These are phyloP conservation scores for Cossypha polioptera DNA, from an alignment of 2,797 vertebrate species.

Conservation along the genomic window DNA sequence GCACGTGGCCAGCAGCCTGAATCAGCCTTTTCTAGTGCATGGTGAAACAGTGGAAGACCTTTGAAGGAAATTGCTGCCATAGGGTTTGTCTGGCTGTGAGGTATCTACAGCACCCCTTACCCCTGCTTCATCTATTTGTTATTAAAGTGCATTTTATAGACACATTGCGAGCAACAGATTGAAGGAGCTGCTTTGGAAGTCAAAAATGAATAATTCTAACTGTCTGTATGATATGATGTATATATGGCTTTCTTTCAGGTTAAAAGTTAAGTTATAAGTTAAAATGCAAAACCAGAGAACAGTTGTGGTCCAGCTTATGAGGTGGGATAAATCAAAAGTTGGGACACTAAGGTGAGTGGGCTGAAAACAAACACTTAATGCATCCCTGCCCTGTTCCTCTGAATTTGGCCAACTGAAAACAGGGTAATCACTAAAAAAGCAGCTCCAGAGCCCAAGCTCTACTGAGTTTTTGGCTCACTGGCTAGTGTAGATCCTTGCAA, in stretches of 20 bases:
- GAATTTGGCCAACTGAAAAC: not conserved
- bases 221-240: not conserved
- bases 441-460: not conserved
- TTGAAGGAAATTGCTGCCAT: not conserved
- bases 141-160: not conserved
- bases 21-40: not conserved
- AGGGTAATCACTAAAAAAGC: not conserved
- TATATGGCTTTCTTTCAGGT: not conserved
- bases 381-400: not conserved
- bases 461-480: not conserved
- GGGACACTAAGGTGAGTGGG: not conserved
- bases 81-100: not conserved
- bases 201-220: not conserved
- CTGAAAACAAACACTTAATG: not conserved
- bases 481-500: not conserved
- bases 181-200: not conserved
- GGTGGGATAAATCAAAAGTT: not conserved
- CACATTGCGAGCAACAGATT: not conserved
- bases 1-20: not conserved
- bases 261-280: not conserved
- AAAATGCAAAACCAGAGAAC: not conserved
- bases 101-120: not conserved
- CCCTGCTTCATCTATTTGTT: not conserved
- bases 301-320: not conserved
- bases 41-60: not conserved